phyloP scores from a whole-genome alignment of 2,113 vertebrate genomes.

The Platichthys flesus region DNA sequence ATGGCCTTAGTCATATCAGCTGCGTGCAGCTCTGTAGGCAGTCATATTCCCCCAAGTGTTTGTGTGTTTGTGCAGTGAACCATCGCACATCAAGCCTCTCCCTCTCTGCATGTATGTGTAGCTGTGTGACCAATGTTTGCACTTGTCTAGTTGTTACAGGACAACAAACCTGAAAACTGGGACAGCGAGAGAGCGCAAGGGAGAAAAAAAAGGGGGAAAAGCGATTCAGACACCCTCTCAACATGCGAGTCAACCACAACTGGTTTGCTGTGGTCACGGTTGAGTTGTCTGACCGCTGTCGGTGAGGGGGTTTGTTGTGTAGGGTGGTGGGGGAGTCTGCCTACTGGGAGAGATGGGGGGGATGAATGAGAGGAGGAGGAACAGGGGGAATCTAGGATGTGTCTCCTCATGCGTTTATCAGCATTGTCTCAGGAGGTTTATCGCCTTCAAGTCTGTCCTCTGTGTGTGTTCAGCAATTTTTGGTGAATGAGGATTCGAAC shows the following conservation, averaged over 20 bases:
- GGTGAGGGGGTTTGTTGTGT: conserved; percentile 44
- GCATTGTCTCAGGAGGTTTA: conserved; percentile 57
- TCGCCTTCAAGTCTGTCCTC: conserved; percentile 28
- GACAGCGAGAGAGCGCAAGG: conserved; percentile 57
- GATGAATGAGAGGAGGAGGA: conserved; percentile 6
- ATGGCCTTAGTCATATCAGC: conserved; percentile 63
- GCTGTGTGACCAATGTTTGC: conserved; percentile 76
- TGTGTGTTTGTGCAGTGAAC: conserved; percentile 72
- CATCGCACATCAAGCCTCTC: conserved; percentile 63
- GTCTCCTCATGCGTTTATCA: conserved; percentile 72
- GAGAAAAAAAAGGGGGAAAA: conserved; percentile 41
- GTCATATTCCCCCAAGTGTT: conserved; percentile 57
- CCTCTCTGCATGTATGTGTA: conserved; percentile 52
- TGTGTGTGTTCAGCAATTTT: conserved; percentile 26
- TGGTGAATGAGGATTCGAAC: conserved; percentile 14
- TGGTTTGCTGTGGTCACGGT: conserved; percentile 82
- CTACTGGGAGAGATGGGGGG: conserved; percentile 53
- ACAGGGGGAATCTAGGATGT: conserved; percentile 65
- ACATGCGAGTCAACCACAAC: conserved; percentile 80
- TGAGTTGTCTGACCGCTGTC: conserved; percentile 70
- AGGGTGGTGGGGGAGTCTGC: conserved; percentile 9
- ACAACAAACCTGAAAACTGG: conserved; percentile 80
- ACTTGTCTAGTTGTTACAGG: conserved; percentile 79
- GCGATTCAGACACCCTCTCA: conserved; percentile 66
- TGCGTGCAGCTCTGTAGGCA: conserved; percentile 50